Base-by-base conservation (phyloP, 2,888 invertebrate genomes). In the Drosophila anomalipes region DNA sequence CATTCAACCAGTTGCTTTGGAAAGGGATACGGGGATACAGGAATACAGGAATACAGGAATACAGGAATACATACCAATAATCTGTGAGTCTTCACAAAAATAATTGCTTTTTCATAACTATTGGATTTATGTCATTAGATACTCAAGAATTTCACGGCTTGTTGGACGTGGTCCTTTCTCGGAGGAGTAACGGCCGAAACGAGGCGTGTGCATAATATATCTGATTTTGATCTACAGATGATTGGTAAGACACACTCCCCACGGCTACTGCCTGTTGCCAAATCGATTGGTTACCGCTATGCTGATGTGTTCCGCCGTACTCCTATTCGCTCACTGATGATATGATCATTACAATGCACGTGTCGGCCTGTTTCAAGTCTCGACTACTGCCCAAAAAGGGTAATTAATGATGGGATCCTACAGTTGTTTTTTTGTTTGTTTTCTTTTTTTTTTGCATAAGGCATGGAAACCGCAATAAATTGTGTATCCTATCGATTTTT, bases 201-300 rank as follows among this genome's bases (percentile, higher is more conserved):
- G 64, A 81, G 87, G 89, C 87, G 89, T 87, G 87, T 79, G 85
- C 87, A 82, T 77, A 78, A 78, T 80, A 80, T 83, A 82, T 83
- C 80, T 78, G 83, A 88, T 89, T 75, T 82, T 72, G 59, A 81
- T 89, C 86, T 76, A 72, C 47, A 73, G 81, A 79, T 85, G 81
- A 79, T 85, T 60, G 67, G 60, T 71, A 66, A 60, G 62, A 68
- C 26, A 37, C 51, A 75, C 39, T 53, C 59, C 49, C 61, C 49
- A 52, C 65, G 10, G 49, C 67, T 73, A 65, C 57, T 74, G 65
- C 9, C 53, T 58, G 52, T 14, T 69, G 73, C 33, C 59, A 78
- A 89, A 89, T 89, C 83, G 61, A 88, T 88, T 88, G 59, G 89
- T 78, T 82, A 77, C 81, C 85, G 80, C 32, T 77, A 79, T 74